Evolutionary conservation across 2,113 vertebrate genomes (phyloP).

Genomic region (Chinchilla lanigera): DNA sequence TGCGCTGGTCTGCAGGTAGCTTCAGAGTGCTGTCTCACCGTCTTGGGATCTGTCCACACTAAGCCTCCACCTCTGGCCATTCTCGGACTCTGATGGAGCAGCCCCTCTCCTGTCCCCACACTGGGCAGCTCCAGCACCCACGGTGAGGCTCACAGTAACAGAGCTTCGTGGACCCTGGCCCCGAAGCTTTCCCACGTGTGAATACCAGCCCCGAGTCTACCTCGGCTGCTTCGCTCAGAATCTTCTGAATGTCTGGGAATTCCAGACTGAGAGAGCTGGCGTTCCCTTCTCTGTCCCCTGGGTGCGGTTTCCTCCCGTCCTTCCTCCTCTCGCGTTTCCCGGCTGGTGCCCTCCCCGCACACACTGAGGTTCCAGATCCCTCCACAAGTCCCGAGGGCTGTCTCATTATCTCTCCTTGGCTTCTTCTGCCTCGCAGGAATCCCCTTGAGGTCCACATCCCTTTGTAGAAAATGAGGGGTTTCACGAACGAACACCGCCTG

Average conservation of each 20-base stretch:
- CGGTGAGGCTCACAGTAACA: not conserved
- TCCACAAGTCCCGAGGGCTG: not conserved
- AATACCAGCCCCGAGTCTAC: too few species aligned
- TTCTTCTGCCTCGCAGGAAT: not conserved
- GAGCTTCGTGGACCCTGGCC: not conserved
- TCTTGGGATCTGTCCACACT: not conserved
- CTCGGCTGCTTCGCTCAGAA: not conserved
- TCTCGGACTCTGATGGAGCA: not conserved
- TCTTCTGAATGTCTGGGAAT: not conserved
- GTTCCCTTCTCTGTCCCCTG: not conserved
- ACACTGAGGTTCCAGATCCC: not conserved
- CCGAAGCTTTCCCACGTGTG: too few species aligned
- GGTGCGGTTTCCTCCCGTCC: not conserved
- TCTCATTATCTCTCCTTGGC: not conserved
- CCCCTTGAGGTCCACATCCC: not conserved
- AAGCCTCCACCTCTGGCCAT: not conserved
- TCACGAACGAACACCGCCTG: not conserved
- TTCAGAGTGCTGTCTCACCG: not conserved
- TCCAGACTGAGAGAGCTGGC: not conserved
- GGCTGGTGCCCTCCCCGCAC: not conserved
- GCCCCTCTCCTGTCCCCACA: rapidly evolving
- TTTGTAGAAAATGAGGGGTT: not conserved
- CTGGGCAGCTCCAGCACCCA: not conserved
- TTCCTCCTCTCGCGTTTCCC: not conserved
- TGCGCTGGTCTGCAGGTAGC: too few species aligned